Evolutionary conservation across 2,888 invertebrate genomes (phyloP), one percentile per base, ranked within the genome.

Genomic region (Epirrhoe tristata): DNA sequence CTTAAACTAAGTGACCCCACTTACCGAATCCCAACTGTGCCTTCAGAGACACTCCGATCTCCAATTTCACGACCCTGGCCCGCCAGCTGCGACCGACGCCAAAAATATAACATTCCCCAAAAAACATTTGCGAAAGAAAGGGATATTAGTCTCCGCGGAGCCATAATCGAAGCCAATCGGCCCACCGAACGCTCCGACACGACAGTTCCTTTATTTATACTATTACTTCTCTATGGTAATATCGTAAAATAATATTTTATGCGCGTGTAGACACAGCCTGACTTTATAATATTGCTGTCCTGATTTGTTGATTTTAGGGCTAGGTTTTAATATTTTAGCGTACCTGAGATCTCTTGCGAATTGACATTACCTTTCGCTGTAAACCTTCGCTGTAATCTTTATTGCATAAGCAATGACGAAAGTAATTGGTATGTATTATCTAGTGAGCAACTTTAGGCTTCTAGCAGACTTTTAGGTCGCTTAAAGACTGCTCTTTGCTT

Each of bases 101-200:
- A 86, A 87, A 91, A 93, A 93, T 91, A 92, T 91, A 89, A 90
- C 89, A 89, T 88, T 85, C 85, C 86, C 89, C 85, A 85, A 90
- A 84, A 91, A 90, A 90, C 91, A 90, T 90, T 91, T 87, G 83
- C 85, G 80, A 90, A 91, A 90, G 90, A 90, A 90, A 89, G 82
- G 90, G 87, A 90, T 94, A 94, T 93, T 93, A 92, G 89, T 93
- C 94, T 93, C 94, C 85, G 83, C 80, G 93, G 94, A 78, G 85
- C 92, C 79, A 91, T 94, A 90, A 93, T 93, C 93, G 91, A 93
- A 90, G 88, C 89, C 93, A 93, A 93, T 94, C 86, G 93, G 84
- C 86, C 83, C 86, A 85, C 88, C 86, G 85, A 86, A 84, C 83
- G 85, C 78, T 76, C 83, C 84, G 79, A 86, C 88, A 86, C 85